A percentile compares a stretch with the other conserved stretches of the same genome.
These are phyloP conservation scores for Procambarus clarkii DNA, from an alignment of 1,140 invertebrate species.

Conservation along the genomic window DNA sequence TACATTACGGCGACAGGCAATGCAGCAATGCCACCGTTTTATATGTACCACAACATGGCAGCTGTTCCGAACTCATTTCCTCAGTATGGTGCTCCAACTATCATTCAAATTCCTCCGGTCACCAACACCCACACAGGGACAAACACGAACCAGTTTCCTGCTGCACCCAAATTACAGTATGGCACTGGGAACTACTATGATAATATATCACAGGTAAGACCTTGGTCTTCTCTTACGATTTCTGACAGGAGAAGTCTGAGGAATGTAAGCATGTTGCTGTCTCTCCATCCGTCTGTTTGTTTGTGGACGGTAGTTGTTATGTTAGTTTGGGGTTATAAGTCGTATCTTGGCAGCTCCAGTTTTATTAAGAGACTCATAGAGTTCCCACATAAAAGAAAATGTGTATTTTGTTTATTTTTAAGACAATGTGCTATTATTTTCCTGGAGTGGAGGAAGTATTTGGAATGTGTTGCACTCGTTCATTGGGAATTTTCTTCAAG, in stretches of 20 bases:
- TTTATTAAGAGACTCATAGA: too few relatives aligned
- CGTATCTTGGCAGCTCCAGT: too few relatives aligned
- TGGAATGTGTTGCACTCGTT: too few relatives aligned
- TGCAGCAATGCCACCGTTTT: constrained; percentile 81
- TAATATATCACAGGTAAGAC: constrained; percentile 68
- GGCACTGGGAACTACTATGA: constrained; percentile 71
- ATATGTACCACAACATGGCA: constrained; percentile 79
- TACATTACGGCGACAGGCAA: constrained; percentile 77
- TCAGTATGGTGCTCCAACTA: constrained; percentile 81
- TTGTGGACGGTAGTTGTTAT: too few relatives aligned
- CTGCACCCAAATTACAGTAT: constrained; percentile 69
- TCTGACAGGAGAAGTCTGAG: too few relatives aligned
- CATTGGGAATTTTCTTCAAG: too few relatives aligned
- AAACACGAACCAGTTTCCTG: constrained; percentile 71
- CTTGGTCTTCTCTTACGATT: constrained; percentile 69
- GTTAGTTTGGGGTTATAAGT: too few relatives aligned
- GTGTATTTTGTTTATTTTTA: too few relatives aligned
- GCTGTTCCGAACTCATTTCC: constrained; percentile 82
- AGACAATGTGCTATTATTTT: too few relatives aligned
- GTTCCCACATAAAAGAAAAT: too few relatives aligned
- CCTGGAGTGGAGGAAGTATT: too few relatives aligned
- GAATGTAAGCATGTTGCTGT: not conserved
- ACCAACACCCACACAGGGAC: constrained; percentile 68
- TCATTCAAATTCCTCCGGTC: constrained; percentile 71
- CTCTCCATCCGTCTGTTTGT: not conserved